Percentiles rank a stretch among this genome's conserved stretches.
Conservation (phyloP, 2,113 vertebrate species). For the Lutjanus erythropterus region DNA sequence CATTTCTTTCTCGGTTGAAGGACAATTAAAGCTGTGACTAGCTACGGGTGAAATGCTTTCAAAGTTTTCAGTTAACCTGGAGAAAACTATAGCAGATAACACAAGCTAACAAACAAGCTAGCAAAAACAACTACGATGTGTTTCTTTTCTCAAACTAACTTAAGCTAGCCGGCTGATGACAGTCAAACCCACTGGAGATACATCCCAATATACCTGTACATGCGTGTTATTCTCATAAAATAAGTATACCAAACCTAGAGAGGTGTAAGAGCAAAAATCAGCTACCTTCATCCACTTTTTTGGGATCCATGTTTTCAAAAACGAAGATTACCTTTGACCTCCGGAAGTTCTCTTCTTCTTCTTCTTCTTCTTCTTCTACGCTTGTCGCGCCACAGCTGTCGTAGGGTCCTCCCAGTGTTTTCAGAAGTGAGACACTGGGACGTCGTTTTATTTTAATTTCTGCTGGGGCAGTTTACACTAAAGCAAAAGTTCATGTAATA, state of each 20-base stretch:
- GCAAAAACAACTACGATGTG: neutral
- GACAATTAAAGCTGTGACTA: neutral
- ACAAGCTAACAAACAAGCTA: slow-evolving; percentile 44
- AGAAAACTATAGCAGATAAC: neutral
- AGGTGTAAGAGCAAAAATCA: neutral
- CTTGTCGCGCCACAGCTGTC: neutral
- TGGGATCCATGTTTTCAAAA: slow-evolving; percentile 80
- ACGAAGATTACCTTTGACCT: slow-evolving; percentile 51
- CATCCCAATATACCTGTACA: fast-evolving
- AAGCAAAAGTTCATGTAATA: neutral
- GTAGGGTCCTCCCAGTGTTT: neutral
- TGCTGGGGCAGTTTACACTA: neutral
- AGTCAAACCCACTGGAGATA: neutral
- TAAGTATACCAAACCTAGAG: neutral
- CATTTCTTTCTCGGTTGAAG: neutral
- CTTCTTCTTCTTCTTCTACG: neutral
- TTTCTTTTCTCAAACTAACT: neutral
- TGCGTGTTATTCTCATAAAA: fast-evolving
- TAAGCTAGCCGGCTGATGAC: neutral
- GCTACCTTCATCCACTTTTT: slow-evolving; percentile 60
- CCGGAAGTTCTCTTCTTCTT: slow-evolving; percentile 70
- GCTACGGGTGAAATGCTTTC: neutral
- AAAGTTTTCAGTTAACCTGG: neutral
- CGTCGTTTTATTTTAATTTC: neutral
- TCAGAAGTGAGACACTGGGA: too few species aligned